Percentiles rank a stretch among this genome's conserved stretches.
phyloP scores from a whole-genome alignment of 2,113 vertebrate species.

The Dicerorhinus sumatrensis region DNA sequence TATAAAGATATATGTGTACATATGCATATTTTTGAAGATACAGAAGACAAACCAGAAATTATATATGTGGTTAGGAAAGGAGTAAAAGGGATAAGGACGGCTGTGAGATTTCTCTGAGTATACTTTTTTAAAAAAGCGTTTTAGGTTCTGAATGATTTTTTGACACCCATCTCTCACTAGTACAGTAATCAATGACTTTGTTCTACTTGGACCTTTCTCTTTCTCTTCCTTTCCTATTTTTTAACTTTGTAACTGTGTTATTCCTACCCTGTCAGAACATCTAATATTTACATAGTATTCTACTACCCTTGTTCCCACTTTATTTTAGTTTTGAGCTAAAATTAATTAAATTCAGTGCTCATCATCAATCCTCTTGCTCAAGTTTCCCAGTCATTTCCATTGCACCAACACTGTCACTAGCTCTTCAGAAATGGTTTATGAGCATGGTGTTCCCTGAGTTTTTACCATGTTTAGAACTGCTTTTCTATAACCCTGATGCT shows the following conservation, averaged over 20 bases:
- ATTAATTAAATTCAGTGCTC: neutral
- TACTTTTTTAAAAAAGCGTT: neutral
- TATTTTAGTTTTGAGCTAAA: neutral
- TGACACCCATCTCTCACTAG: neutral
- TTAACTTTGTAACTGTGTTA: neutral
- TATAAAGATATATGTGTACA: neutral
- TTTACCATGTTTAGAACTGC: neutral
- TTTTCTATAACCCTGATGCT: neutral
- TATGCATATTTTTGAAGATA: neutral
- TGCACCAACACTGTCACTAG: neutral
- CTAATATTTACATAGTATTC: neutral
- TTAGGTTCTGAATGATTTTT: neutral
- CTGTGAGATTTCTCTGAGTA: neutral
- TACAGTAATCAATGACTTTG: neutral
- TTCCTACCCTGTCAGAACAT: neutral
- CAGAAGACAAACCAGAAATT: neutral
- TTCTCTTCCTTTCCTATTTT: neutral
- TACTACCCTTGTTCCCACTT: neutral
- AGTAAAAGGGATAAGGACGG: neutral
- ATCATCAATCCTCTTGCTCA: neutral
- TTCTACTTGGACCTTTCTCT: neutral
- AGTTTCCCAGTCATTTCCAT: neutral
- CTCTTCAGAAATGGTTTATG: neutral
- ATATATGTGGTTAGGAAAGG: neutral
- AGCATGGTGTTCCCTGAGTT: neutral